Evolutionary conservation across 2,888 invertebrate species (phyloP).

Genomic region (Petrolisthes cinctipes): DNA sequence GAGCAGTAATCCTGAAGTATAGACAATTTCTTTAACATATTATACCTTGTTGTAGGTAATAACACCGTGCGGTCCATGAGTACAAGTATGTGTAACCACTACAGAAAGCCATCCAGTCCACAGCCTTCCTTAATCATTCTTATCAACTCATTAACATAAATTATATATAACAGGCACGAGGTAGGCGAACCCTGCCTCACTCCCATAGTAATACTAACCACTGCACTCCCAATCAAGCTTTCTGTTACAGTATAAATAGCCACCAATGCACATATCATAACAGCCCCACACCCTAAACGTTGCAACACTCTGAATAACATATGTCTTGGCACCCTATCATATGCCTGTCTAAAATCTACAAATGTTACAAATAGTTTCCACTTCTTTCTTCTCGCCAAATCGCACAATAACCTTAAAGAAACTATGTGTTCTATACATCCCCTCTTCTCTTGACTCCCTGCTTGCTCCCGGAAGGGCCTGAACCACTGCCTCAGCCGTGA

Average conservation of each 20-base stretch:
- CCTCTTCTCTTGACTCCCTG: neutral
- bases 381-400: neutral
- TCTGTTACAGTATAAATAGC: conserved; percentile 16
- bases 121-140: conserved; percentile 15
- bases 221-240: neutral
- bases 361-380: neutral
- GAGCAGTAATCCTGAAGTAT: neutral
- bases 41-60: neutral
- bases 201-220: conserved; percentile 14
- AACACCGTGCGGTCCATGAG: conserved; percentile 5
- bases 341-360: neutral
- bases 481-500: neutral
- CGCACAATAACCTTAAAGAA: neutral
- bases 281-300: neutral
- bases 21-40: neutral
- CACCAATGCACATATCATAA: conserved; percentile 9
- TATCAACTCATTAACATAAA: conserved; percentile 23
- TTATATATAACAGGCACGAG: conserved; percentile 14
- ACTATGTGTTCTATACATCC: neutral
- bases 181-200: conserved; percentile 15
- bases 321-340: neutral
- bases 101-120: conserved; percentile 13
- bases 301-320: no score
- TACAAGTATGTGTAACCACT: conserved; percentile 16
- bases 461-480: neutral